Conservation (phyloP, 2,797 vertebrate species). For the Gorsachius magnificus region DNA sequence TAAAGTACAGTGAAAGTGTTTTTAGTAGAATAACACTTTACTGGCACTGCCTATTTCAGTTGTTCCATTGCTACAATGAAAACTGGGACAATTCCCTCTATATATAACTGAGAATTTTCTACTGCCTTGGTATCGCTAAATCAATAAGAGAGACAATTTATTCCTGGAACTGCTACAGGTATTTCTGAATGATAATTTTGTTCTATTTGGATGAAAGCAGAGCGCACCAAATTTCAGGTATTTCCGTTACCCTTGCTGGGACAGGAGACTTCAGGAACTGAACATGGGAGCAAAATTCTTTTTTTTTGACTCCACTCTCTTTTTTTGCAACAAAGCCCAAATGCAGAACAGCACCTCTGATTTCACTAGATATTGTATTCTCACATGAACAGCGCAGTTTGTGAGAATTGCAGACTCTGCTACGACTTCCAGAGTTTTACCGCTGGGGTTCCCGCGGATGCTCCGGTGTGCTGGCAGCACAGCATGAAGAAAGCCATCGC, state of each 20-base stretch:
- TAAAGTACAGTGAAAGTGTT: not conserved
- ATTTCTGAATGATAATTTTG: slow-evolving; percentile 25
- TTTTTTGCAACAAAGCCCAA: not conserved
- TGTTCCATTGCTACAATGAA: not conserved
- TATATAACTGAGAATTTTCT: slow-evolving; percentile 25
- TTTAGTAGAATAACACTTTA: not conserved
- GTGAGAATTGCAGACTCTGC: not conserved
- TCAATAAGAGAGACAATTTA: slow-evolving; percentile 2
- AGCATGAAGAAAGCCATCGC: not conserved
- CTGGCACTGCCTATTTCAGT: not conserved
- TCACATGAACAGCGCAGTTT: not conserved
- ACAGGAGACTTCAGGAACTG: not conserved
- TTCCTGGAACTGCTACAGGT: slow-evolving; percentile 22
- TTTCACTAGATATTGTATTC: not conserved
- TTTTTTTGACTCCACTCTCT: not conserved
- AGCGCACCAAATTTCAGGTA: not conserved
- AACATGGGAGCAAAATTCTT: not conserved
- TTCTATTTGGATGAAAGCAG: not conserved
- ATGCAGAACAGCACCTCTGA: not conserved
- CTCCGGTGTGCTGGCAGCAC: not conserved
- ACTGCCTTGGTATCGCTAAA: slow-evolving; percentile 2
- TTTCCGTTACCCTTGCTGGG: not conserved
- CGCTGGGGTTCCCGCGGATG: not conserved
- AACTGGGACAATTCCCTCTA: slow-evolving; percentile 27
- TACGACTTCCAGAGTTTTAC: not conserved